These are phyloP conservation scores for Aleiodes testaceus DNA, from an alignment of 2,888 invertebrate genomes.

Conservation along the genomic window DNA sequence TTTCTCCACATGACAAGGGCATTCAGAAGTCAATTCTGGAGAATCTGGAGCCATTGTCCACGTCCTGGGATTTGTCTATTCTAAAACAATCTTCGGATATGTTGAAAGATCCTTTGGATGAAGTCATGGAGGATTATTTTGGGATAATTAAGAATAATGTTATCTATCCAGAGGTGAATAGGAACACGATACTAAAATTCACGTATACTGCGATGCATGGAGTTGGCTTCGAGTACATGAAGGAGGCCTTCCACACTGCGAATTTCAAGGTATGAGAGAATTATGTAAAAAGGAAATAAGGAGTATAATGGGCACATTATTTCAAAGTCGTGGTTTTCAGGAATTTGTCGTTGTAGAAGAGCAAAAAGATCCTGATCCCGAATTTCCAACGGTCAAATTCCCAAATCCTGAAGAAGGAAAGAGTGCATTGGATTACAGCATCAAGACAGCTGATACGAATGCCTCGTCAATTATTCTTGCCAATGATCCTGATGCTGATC, in stretches of 20 bases:
- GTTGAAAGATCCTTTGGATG: conserved; percentile 81
- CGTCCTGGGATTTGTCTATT: conserved; percentile 84
- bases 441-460: conserved; percentile 83
- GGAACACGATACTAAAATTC: conserved; percentile 77
- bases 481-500: conserved; percentile 99
- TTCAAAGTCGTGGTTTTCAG: conserved; percentile 71
- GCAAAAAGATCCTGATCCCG: conserved; percentile 93
- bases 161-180: conserved; percentile 76
- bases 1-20: conserved; percentile 90
- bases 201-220: conserved; percentile 99
- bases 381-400: conserved; percentile 97
- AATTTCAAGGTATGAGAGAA: conserved; percentile 83
- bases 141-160: conserved; percentile 76
- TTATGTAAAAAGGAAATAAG: too few relatives aligned
- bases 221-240: conserved; percentile 88
- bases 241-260: conserved; percentile 82
- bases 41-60: conserved; percentile 83
- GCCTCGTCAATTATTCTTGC: conserved; percentile 87
- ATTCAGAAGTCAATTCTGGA: conserved; percentile 86
- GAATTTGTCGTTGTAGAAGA: conserved; percentile 80
- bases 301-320: too few relatives aligned
- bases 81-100: conserved; percentile 75
- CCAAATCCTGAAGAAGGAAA: conserved; percentile 99
- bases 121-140: conserved; percentile 82
- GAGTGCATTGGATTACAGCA: conserved; percentile 84